A percentile compares a stretch with the other conserved stretches of the same genome.
phyloP scores from a whole-genome alignment of 2,797 vertebrate genomes.

The Valencia hispanica region DNA sequence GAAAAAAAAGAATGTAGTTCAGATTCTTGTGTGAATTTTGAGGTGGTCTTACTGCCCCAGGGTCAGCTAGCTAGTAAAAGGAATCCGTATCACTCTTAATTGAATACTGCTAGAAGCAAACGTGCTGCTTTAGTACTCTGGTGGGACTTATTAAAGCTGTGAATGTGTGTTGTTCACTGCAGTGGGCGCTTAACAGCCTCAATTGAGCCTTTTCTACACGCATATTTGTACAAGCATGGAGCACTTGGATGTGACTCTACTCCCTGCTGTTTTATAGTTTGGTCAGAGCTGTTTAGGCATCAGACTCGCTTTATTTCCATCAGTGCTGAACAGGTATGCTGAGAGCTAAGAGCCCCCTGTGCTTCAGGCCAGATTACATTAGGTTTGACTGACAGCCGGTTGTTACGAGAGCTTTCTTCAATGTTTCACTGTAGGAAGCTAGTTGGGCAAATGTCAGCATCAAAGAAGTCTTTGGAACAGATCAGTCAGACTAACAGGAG shows the following conservation, averaged over 20 bases:
- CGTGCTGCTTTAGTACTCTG: slow-evolving; percentile 64
- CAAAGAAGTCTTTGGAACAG: slow-evolving; percentile 65
- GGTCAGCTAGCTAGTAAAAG: slow-evolving; percentile 36
- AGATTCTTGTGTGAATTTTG: slow-evolving; percentile 15
- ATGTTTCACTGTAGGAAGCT: slow-evolving; percentile 50
- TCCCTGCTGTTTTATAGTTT: slow-evolving; percentile 62
- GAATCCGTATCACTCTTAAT: slow-evolving; percentile 40
- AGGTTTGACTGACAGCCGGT: slow-evolving; percentile 69
- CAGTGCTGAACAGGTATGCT: slow-evolving; percentile 61
- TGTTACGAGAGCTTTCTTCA: slow-evolving; percentile 44
- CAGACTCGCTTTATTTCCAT: slow-evolving; percentile 67
- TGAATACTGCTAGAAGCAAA: slow-evolving; percentile 69
- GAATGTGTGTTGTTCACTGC: slow-evolving; percentile 62
- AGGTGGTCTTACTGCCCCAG: slow-evolving; percentile 21
- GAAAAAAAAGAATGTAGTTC: too few relatives aligned
- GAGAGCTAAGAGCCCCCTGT: slow-evolving; percentile 41
- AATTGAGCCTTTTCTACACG: slow-evolving; percentile 40
- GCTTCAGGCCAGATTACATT: slow-evolving; percentile 64
- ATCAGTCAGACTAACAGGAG: slow-evolving; percentile 69
- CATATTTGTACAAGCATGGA: slow-evolving; percentile 42
- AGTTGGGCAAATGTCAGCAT: slow-evolving; percentile 62
- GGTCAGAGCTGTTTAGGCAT: slow-evolving; percentile 42
- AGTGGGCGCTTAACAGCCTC: slow-evolving; percentile 44
- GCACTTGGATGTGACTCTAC: slow-evolving; percentile 39
- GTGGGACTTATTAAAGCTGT: slow-evolving; percentile 75